Evolutionary conservation across 2,888 invertebrate species (phyloP).

Genomic region (Caenorhabditis auriculariae): DNA sequence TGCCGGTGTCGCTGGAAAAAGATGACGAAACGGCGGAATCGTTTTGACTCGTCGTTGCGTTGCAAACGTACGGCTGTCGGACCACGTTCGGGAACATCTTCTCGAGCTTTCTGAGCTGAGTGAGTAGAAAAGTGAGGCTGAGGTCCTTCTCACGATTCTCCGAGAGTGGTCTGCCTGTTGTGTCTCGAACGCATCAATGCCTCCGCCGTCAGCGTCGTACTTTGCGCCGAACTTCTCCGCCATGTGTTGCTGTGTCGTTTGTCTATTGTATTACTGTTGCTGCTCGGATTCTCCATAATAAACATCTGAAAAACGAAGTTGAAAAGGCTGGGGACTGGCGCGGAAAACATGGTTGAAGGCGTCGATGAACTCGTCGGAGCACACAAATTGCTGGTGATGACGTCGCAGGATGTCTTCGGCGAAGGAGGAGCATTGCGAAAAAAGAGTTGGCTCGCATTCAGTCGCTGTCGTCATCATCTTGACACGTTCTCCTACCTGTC

Average conservation of each 20-base stretch:
- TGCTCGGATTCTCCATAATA: too few species aligned
- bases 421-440: conserved; percentile 12
- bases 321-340: neutral
- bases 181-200: conserved; percentile 42
- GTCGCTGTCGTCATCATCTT: neutral
- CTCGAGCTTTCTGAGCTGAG: conserved; percentile 51
- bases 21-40: conserved; percentile 57
- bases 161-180: conserved; percentile 33
- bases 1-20: conserved; percentile 46
- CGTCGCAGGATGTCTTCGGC: conserved; percentile 30
- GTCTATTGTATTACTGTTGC: conserved; percentile 11
- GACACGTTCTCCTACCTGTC: conserved; percentile 23
- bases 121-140: too few species aligned
- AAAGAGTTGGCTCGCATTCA: conserved; percentile 14
- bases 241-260: conserved; percentile 8
- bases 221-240: conserved; percentile 10
- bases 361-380: conserved; percentile 54
- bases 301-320: neutral
- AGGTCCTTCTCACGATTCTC: conserved; percentile 28
- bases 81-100: conserved; percentile 44
- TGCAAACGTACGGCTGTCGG: conserved; percentile 51
- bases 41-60: conserved; percentile 55
- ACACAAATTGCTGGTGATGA: conserved; percentile 51
- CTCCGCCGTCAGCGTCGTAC: conserved; percentile 40
- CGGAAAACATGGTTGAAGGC: conserved; percentile 43